Evolutionary conservation across 2,888 invertebrate species (phyloP).

Genomic region (Drosophila rellima): DNA sequence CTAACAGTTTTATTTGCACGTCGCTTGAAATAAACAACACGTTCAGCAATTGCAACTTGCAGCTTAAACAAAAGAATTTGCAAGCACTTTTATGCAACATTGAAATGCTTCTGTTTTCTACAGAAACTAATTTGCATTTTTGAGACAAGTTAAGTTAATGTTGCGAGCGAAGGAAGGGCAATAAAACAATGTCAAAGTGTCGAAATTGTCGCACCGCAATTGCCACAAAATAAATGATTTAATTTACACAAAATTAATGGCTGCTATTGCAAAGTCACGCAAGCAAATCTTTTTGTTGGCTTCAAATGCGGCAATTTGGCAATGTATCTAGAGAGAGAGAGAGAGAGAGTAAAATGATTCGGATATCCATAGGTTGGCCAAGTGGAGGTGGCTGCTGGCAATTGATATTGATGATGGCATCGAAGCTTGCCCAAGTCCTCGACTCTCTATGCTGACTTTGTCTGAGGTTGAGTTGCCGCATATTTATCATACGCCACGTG

Average conservation of each 20-base stretch:
- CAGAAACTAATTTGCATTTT: constrained; percentile 40
- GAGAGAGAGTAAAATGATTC: constrained; percentile 18
- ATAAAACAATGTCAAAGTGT: constrained; percentile 44
- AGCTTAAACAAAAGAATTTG: constrained; percentile 8
- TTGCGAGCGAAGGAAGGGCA: constrained; percentile 12
- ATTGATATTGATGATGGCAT: constrained; percentile 75
- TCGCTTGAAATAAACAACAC: constrained; percentile 36
- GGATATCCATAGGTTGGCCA: constrained; percentile 5
- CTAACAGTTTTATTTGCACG: constrained; percentile 30
- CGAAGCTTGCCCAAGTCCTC: constrained; percentile 36
- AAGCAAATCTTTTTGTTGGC: constrained; percentile 34
- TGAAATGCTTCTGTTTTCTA: constrained; percentile 1
- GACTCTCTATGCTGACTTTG: not conserved
- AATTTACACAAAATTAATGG: constrained; percentile 70
- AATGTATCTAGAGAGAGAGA: constrained; percentile 39
- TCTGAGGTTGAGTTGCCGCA: constrained; percentile 13
- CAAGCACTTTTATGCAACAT: constrained; percentile 21
- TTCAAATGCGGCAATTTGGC: constrained; percentile 51
- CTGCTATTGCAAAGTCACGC: constrained; percentile 49
- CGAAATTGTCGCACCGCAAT: constrained; percentile 42
- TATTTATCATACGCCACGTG: constrained; percentile 69
- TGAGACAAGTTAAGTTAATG: not conserved
- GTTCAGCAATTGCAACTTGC: constrained; percentile 31
- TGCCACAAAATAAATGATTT: constrained; percentile 71
- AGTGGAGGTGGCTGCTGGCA: constrained; percentile 13